Percentiles rank a stretch among this genome's conserved stretches.
These are phyloP conservation scores for Aplochiton taeniatus DNA, from an alignment of 2,797 vertebrate species.

Conservation along the genomic window DNA sequence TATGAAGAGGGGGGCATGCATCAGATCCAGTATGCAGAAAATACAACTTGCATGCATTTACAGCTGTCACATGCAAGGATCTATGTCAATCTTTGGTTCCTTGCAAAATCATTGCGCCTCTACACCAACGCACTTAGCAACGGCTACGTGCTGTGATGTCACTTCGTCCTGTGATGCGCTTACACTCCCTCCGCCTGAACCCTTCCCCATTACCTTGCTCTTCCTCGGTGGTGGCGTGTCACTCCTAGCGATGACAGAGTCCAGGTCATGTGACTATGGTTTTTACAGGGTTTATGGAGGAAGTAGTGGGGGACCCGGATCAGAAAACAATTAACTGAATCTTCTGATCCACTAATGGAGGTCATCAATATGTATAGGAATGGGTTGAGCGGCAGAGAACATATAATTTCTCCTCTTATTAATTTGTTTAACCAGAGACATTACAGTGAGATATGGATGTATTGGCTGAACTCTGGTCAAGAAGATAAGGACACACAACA, in stretches of 20 bases:
- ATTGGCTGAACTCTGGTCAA: no score
- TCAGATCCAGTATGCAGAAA: no score
- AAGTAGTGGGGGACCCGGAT: slow-evolving; percentile 51
- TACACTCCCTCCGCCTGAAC: slow-evolving; percentile 46
- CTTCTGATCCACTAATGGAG: slow-evolving; percentile 39
- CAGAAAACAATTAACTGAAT: slow-evolving; percentile 24
- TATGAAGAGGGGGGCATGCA: no score
- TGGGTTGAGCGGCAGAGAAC: neutral
- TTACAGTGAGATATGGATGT: no score
- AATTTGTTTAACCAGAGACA: no score
- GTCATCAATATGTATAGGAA: slow-evolving; percentile 18
- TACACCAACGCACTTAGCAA: neutral
- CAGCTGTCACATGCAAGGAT: no score
- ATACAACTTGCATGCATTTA: no score
- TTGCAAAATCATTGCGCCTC: neutral
- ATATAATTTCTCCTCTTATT: neutral
- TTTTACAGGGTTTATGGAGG: slow-evolving; percentile 21
- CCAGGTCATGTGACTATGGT: slow-evolving; percentile 50
- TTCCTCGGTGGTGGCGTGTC: slow-evolving; percentile 24
- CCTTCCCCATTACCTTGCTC: slow-evolving; percentile 48
- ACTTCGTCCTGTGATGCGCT: slow-evolving; percentile 47
- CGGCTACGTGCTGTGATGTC: slow-evolving; percentile 51
- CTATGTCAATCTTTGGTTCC: no score
- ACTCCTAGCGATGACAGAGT: slow-evolving; percentile 35
- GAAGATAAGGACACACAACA: no score